Base-by-base conservation (phyloP, 37 sponge, comb jelly and placozoan genomes). In the Tethya wilhelma region DNA sequence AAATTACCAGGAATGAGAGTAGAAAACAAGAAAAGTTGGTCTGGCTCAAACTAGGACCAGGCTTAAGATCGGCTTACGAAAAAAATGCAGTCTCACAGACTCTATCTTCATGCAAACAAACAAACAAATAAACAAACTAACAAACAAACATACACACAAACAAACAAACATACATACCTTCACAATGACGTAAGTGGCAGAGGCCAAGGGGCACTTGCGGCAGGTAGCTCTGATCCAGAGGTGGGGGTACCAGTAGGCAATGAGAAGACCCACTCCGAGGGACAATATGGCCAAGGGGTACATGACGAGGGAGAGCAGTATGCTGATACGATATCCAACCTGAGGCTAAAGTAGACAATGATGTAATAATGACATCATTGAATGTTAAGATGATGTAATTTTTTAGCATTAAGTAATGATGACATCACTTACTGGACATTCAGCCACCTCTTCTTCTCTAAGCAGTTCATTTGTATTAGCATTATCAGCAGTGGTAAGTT, bases 161-260 rank as follows among this genome's bases (percentile, higher is more conserved):
- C 38, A 55, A 53, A 9, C 34, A 38, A n/a, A n/a, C 75, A 34
- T 7, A 0, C 64, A 25, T 77, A 88, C 89, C 84, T 89, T 82
- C 37, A 89, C 79, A 26, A 89, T 63, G 45, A 89, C 84, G 20
- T 40, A 72, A n/a, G 58, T 39, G 25, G 89, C 89, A 5, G 28
- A 41, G 23, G 40, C 14, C 34, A 89, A 67, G 8, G 73, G 55
- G 46, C 75, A 69, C 30, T 11, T 38, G 38, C 55, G 79, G 4
- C 66, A 57, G 7, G 74, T 76, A 30, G 83, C 46, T 28, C 79
- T 56, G 65, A 83, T 19, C 77, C 78, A 77, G 44, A 62, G 37
- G 32, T 70, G 67, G 9, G 79, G 79, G 73, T 78, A 89, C 89
- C 89, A 89, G 84, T 83, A 89, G 56, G 79, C 84, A 23, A 83